Base-by-base conservation (phyloP, 2,797 vertebrate species). In the Cheirogaleus major region DNA sequence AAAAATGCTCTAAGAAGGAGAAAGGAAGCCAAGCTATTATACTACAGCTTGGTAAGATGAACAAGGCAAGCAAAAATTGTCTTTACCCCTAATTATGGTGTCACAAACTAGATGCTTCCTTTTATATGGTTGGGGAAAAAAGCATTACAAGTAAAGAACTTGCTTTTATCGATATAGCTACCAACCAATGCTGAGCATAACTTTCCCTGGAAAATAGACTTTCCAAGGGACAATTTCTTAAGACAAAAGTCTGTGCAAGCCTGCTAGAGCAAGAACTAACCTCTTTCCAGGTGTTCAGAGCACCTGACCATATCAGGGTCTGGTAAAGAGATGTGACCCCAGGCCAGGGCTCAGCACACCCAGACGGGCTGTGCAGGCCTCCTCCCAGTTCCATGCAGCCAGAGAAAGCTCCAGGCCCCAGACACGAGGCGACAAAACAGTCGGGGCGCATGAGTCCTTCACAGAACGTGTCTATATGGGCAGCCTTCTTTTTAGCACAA, bases 311-410 rank as follows among this genome's bases (percentile, higher is more conserved):
- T n/a, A 50, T 5, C 12, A 13, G 30, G 48, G 17, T 41, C 43
- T 45, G 35, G 11, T 50, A 72, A 15, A 50, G 13, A 61, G 41
- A 79, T 8, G 22, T 7, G 2, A 41, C 35, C 18, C 17, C 41
- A 30, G 61, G 48, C 32, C 10, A 61, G 35, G 13, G 5, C 13
- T 22, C 10, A 9, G 35, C 2, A 63, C 27, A 30, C 30, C 30
- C 17, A 11, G 50, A 9, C 9, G 5, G 25, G 41, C 17, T 8
- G 61, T 0, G 1, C 7, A 7, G 61, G 61, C 30, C n/a, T 4
- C 32, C 7, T 4, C n/a, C 30, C 18, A 18, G 22, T n/a, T 14
- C 30, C 23, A 3, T 12, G 7, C 17, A 25, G 38, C 43, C 48
- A 35, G 61, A 35, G 91, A 45, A 38, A 45, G 9, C 27, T 43